Conservation (phyloP, 2,888 invertebrate species). For the Netelia melanura region DNA sequence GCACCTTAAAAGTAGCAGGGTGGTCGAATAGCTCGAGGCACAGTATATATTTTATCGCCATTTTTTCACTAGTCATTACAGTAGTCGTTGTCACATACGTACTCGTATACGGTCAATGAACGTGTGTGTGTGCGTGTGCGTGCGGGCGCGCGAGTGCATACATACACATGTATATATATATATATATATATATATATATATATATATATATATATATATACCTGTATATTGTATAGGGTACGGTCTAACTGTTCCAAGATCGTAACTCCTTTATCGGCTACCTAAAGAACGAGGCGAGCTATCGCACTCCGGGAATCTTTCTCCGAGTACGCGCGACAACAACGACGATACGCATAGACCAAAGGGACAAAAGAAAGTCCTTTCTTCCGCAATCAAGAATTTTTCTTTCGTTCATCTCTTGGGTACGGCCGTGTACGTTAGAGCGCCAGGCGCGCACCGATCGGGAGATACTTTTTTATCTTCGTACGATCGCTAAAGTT, state of each 20-base stretch:
- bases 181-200: too few species aligned
- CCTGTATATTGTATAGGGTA: slow-evolving; percentile 19
- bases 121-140: too few species aligned
- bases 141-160: too few species aligned
- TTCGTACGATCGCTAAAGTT: slow-evolving; percentile 56
- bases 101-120: not conserved
- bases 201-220: not conserved
- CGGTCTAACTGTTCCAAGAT: slow-evolving; percentile 56
- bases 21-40: slow-evolving; percentile 49
- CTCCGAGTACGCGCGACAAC: slow-evolving; percentile 34
- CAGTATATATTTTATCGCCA: slow-evolving; percentile 28
- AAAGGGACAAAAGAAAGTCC: slow-evolving; percentile 55
- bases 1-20: slow-evolving; percentile 54
- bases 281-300: slow-evolving; percentile 43
- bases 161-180: not conserved
- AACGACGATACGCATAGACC: slow-evolving; percentile 13
- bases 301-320: slow-evolving; percentile 59
- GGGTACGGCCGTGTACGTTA: slow-evolving; percentile 25
- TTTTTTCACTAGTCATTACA: slow-evolving; percentile 23
- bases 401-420: slow-evolving; percentile 43
- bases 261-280: slow-evolving; percentile 63
- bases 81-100: slow-evolving; percentile 32
- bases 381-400: slow-evolving; percentile 65
- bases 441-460: slow-evolving; percentile 27
- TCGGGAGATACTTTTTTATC: slow-evolving; percentile 59